phyloP scores from a whole-genome alignment of 2,113 vertebrate species.

The Rissa tridactyla region DNA sequence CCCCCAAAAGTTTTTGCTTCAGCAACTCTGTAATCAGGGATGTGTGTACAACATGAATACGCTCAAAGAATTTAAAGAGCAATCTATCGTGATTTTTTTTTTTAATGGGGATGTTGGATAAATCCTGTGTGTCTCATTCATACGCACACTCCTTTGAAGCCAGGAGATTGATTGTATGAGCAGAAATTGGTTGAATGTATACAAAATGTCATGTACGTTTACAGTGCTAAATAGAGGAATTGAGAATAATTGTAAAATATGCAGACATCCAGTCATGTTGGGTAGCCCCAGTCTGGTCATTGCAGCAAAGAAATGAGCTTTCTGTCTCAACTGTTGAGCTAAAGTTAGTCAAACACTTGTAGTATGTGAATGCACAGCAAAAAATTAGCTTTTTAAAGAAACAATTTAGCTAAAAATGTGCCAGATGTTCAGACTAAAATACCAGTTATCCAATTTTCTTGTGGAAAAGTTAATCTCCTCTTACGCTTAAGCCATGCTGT shows the following conservation, averaged over 20 bases:
- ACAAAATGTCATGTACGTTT: not conserved
- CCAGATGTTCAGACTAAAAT: constrained; percentile 62
- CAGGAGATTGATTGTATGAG: not conserved
- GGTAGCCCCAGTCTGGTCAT: not conserved
- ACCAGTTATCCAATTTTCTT: constrained; percentile 58
- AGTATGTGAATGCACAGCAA: not conserved
- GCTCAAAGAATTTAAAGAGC: not conserved
- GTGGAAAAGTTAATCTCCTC: constrained; percentile 50
- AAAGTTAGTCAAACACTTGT: not conserved
- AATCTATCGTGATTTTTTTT: not conserved
- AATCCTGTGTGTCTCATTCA: not conserved
- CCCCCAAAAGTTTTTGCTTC: not conserved
- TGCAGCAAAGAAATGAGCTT: not conserved
- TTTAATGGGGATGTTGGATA: not conserved
- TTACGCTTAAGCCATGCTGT: constrained; percentile 57
- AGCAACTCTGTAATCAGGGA: not conserved
- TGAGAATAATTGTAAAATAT: not conserved
- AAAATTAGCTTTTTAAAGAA: not conserved
- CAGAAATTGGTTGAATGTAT: not conserved
- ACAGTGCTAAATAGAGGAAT: not conserved
- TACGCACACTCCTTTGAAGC: not conserved
- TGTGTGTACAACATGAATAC: not conserved
- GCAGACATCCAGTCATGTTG: not conserved
- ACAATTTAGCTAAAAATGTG: constrained; percentile 34
- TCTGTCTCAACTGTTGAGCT: not conserved